A percentile compares a stretch with the other conserved stretches of the same genome.
Conservation (phyloP, 2,113 vertebrate species). For the Platichthys stellatus region DNA sequence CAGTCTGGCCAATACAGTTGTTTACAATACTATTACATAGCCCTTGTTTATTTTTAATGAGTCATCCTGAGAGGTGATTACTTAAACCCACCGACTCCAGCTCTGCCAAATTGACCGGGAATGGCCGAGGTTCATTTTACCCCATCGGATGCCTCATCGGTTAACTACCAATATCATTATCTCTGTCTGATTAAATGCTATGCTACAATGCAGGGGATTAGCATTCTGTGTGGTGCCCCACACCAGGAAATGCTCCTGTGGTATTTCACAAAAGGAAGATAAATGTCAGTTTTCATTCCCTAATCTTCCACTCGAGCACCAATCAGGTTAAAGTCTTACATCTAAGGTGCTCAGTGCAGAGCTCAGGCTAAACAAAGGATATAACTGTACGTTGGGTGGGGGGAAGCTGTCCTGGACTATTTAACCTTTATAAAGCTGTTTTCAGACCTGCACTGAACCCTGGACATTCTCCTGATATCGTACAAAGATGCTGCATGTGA, state of each 20-base stretch:
- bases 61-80: constrained; percentile 37
- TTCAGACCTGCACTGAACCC: not conserved
- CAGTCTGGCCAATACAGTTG: constrained; percentile 20
- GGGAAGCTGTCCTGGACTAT: constrained; percentile 39
- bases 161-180: constrained; percentile 70
- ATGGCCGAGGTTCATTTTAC: constrained; percentile 69
- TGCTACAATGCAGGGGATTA: constrained; percentile 61
- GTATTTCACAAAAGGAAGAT: constrained; percentile 71
- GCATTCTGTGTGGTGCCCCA: constrained; percentile 45
- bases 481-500: not conserved
- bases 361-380: constrained; percentile 56
- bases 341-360: constrained; percentile 37
- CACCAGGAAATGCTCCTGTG: constrained; percentile 47
- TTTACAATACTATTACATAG: constrained; percentile 64
- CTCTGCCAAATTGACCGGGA: constrained; percentile 59
- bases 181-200: constrained; percentile 67
- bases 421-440: constrained; percentile 34
- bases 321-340: constrained; percentile 59
- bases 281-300: constrained; percentile 69
- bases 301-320: constrained; percentile 49
- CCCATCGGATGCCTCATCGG: constrained; percentile 75
- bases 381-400: constrained; percentile 24
- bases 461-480: not conserved
- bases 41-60: constrained; percentile 60
- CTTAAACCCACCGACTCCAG: constrained; percentile 51